phyloP scores from a whole-genome alignment of 2,888 invertebrate species.

The Trissolcus brochymenae region DNA sequence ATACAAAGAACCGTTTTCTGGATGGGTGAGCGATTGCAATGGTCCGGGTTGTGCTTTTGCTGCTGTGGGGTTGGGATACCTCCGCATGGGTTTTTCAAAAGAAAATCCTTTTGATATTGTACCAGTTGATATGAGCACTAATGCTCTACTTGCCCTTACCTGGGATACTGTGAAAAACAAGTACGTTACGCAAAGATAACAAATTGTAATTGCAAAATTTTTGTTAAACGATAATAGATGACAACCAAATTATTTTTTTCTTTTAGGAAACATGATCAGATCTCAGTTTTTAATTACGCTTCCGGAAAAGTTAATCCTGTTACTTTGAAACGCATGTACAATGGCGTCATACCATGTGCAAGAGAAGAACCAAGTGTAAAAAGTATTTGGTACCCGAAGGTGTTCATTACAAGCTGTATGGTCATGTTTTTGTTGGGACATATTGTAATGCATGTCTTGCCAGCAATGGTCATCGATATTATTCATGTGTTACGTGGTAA shows the following conservation, averaged over 20 bases:
- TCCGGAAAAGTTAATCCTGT: conserved; percentile 83
- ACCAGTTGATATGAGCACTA: conserved; percentile 65
- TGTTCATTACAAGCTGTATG: conserved; percentile 23
- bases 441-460: conserved; percentile 62
- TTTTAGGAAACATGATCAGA: conserved; percentile 59
- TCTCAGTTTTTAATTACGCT: conserved; percentile 88
- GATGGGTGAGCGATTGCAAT: conserved; percentile 61
- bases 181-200: conserved; percentile 31
- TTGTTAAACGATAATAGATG: not conserved
- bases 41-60: conserved; percentile 51
- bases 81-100: conserved; percentile 54
- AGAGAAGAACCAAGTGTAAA: conserved; percentile 52
- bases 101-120: conserved; percentile 59
- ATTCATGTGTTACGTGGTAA: conserved; percentile 55
- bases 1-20: conserved; percentile 61
- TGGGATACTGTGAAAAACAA: conserved; percentile 64
- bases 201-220: too few relatives aligned
- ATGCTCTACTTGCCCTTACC: conserved; percentile 61
- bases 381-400: conserved; percentile 56
- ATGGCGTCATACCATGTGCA: conserved; percentile 12
- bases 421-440: conserved; percentile 55
- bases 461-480: conserved; percentile 61
- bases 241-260: conserved; percentile 12
- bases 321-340: conserved; percentile 32
- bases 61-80: conserved; percentile 57